Evolutionary conservation across 1,140 invertebrate genomes (phyloP), one percentile per base, ranked within the genome.

Genomic region (Penaeus vannamei): DNA sequence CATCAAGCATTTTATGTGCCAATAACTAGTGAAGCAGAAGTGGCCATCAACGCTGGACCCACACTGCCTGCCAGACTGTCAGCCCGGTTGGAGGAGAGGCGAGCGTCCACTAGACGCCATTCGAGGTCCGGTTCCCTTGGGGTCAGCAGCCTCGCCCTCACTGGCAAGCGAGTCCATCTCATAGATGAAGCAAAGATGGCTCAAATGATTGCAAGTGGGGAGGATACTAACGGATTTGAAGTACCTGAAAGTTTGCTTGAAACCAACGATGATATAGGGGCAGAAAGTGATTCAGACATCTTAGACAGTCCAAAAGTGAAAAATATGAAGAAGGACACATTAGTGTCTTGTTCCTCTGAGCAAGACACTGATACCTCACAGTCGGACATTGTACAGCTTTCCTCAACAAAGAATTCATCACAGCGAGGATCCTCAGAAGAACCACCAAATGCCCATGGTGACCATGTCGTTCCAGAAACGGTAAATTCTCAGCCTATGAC

Each of bases 1-100:
- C 61, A 77, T 14, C 87, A 84, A 14, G 87, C 87, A 26, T 89
- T 89, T 26, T 89, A 89, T 79, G 87, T 89, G 60, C 87, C 87
- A 19, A 89, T 89, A 60, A 89, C 84, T 32, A 76, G 61, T 29
- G 82, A 64, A 23, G 69, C 32, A 10, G 12, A 69, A n/a, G 26
- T 53, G 26, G 76, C 79, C 22, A 36, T 64, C 29, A n/a, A 32
- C 23, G 20, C 32, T 20, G 17, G 19, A 22, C 87, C 60, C 5
- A 76, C 87, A 61, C 83, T 89, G 76, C 87, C 87, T 19, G 53
- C 87, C 0, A 66, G 69, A 29, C 82, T 89, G 26, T 64, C 82
- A 22, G 87, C 87, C 7, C 66, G 82, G 10, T 72, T 89, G 29
- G 87, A 89, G 61, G 46, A 89, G 36, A 81, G 82, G 1, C 42